These are phyloP conservation scores for Nyctibius grandis DNA, from an alignment of 2,797 vertebrate species.

Conservation along the genomic window DNA sequence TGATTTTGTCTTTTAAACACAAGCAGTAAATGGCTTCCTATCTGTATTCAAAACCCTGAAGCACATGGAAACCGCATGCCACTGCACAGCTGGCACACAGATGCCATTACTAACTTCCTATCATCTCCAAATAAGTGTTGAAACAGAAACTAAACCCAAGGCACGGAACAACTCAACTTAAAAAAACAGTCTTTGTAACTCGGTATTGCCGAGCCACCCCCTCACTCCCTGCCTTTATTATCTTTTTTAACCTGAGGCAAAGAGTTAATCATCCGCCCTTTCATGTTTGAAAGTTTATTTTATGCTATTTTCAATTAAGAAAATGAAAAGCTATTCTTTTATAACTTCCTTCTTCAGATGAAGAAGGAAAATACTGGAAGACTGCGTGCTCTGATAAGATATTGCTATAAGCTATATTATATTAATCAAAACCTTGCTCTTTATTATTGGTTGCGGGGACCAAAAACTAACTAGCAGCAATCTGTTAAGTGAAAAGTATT, in stretches of 20 bases:
- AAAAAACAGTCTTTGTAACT: neutral
- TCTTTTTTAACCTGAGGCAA: neutral
- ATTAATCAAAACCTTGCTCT: neutral
- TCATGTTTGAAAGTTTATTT: conserved; percentile 6
- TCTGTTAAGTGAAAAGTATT: neutral
- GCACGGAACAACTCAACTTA: neutral
- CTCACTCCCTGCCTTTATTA: neutral
- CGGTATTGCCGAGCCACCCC: neutral
- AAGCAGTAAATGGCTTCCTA: neutral
- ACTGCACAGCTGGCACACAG: neutral
- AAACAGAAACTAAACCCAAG: conserved; percentile 2
- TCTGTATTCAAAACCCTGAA: neutral
- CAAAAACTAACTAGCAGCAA: neutral
- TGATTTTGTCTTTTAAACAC: neutral
- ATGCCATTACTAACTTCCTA: neutral
- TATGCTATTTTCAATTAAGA: neutral
- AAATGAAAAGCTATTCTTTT: neutral
- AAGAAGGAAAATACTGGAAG: neutral
- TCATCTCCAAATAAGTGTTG: neutral
- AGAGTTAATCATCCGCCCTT: conserved; percentile 3
- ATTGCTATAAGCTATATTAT: neutral
- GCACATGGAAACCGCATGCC: neutral
- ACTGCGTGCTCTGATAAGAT: neutral
- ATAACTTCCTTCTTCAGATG: neutral
- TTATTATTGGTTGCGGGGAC: neutral